Percentiles rank a stretch among this genome's conserved stretches.
Conservation (phyloP, 2,888 invertebrate species). For the Scrobipalpa atriplicella region DNA sequence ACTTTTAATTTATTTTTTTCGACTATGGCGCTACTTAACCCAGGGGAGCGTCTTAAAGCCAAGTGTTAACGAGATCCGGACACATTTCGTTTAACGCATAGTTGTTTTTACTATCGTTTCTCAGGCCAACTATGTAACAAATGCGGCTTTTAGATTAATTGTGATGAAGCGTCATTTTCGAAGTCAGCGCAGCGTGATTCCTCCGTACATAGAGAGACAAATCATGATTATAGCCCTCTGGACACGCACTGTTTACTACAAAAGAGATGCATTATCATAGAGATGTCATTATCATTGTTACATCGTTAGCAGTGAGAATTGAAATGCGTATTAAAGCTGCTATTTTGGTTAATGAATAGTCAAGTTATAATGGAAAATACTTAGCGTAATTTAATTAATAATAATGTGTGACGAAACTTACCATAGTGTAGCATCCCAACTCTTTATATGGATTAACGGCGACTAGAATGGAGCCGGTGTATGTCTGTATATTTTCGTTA, state of each 20-base stretch:
- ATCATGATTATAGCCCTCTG: constrained; percentile 12
- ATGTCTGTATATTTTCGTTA: constrained; percentile 87
- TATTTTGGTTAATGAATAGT: not conserved
- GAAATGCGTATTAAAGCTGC: not conserved
- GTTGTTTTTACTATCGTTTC: constrained; percentile 7
- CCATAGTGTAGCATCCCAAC: constrained; percentile 93
- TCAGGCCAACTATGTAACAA: not conserved
- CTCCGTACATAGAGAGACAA: constrained; percentile 15
- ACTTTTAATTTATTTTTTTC: not conserved
- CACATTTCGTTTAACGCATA: constrained; percentile 11
- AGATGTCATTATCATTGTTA: constrained; percentile 22
- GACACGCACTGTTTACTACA: constrained; percentile 25
- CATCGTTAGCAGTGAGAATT: constrained; percentile 17
- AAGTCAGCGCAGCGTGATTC: constrained; percentile 29
- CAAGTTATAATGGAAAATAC: not conserved
- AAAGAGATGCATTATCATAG: constrained; percentile 14
- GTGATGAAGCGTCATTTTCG: constrained; percentile 18
- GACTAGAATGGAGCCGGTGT: constrained; percentile 95
- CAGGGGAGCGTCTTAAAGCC: not conserved
- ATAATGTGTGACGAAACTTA: constrained; percentile 76
- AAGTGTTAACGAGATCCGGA: constrained; percentile 4
- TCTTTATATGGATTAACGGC: constrained; percentile 98
- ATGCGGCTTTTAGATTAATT: constrained; percentile 8
- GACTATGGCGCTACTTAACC: not conserved
- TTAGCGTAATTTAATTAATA: not conserved